Conservation (phyloP, 2,797 vertebrate genomes). For the Choloepus didactylus region DNA sequence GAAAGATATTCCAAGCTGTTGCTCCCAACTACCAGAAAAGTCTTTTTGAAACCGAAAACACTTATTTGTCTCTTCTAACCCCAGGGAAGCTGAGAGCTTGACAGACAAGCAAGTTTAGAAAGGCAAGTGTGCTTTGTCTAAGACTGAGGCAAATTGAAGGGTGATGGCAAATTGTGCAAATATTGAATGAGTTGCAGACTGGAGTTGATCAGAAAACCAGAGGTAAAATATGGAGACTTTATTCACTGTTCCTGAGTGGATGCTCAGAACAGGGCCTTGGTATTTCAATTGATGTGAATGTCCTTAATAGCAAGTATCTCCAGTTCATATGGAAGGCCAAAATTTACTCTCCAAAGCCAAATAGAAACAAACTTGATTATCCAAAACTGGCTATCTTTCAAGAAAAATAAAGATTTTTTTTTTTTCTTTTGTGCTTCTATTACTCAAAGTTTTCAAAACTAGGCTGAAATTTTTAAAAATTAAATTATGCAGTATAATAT, state of each 20-base stretch:
- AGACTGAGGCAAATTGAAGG: neutral
- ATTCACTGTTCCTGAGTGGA: slow-evolving; percentile 16
- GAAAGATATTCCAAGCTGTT: slow-evolving; percentile 29
- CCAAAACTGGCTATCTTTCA: slow-evolving; percentile 24
- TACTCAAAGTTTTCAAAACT: slow-evolving; percentile 42
- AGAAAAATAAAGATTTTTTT: slow-evolving; percentile 58
- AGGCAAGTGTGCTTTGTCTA: slow-evolving; percentile 56
- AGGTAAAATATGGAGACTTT: neutral
- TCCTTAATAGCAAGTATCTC: slow-evolving; percentile 8
- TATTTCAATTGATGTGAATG: slow-evolving; percentile 42
- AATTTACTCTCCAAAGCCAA: slow-evolving; percentile 61
- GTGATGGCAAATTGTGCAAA: slow-evolving; percentile 42
- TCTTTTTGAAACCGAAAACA: slow-evolving; percentile 49
- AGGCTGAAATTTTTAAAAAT: slow-evolving; percentile 39
- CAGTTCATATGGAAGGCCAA: slow-evolving; percentile 3
- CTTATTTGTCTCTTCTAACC: slow-evolving; percentile 51
- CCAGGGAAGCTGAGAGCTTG: slow-evolving; percentile 44
- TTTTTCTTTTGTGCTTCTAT: slow-evolving; percentile 8
- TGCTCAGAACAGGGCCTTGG: neutral
- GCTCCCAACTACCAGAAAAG: neutral
- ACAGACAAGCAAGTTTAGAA: slow-evolving; percentile 58
- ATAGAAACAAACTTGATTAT: slow-evolving; percentile 54
- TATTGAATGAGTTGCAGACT: neutral
- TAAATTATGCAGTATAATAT: slow-evolving; percentile 61
- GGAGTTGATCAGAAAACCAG: neutral